Evolutionary conservation across 2,888 invertebrate species (phyloP).

Genomic region (Salpingus planirostris): DNA sequence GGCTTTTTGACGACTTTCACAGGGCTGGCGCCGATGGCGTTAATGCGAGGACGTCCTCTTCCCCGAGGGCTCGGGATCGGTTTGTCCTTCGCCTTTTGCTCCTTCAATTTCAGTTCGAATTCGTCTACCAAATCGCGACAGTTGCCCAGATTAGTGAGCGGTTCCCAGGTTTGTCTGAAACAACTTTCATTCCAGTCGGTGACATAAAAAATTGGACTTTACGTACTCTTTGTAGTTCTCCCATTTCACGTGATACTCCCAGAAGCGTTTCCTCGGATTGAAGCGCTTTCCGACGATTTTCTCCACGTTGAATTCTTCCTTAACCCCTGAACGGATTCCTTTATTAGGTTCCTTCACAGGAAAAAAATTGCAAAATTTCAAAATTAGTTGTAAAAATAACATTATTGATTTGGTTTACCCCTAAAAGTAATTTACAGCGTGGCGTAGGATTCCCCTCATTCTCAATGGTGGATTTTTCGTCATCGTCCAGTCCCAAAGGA

Average conservation of each 20-base stretch:
- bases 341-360: too few relatives aligned
- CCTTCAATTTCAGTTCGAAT: constrained; percentile 68
- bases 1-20: constrained; percentile 9
- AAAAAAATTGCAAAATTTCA: too few relatives aligned
- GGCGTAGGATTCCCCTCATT: too few relatives aligned
- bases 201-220: constrained; percentile 4
- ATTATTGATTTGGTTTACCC: too few relatives aligned
- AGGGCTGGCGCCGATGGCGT: neutral
- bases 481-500: constrained; percentile 20
- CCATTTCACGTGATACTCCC: constrained; percentile 82
- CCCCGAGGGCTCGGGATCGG: constrained; percentile 43
- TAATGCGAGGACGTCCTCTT: constrained; percentile 11
- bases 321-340: too few relatives aligned
- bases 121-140: constrained; percentile 71
- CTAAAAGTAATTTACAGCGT: too few relatives aligned
- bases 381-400: too few relatives aligned
- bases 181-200: too few relatives aligned
- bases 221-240: constrained; percentile 68
- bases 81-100: constrained; percentile 31
- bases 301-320: constrained; percentile 62
- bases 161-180: constrained; percentile 78
- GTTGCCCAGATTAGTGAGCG: constrained; percentile 63
- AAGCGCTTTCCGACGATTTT: constrained; percentile 77
- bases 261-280: constrained; percentile 65
- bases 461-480: neutral